These are phyloP conservation scores for Danaus plexippus DNA, from an alignment of 1,140 invertebrate genomes.

Conservation along the genomic window DNA sequence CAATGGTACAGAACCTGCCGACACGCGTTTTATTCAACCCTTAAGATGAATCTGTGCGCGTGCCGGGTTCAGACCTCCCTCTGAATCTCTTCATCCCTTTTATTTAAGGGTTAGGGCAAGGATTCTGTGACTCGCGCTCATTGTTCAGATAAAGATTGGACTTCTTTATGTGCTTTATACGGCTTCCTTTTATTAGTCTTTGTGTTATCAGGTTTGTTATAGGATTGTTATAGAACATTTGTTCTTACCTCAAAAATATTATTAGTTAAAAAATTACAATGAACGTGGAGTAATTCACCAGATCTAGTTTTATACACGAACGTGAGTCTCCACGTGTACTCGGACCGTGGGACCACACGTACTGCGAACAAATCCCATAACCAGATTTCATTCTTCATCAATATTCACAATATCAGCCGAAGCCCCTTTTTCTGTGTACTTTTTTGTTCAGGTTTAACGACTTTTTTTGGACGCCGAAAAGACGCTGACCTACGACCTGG, in stretches of 20 bases:
- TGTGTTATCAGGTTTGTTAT: too few species aligned
- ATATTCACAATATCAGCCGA: slow-evolving; percentile 68
- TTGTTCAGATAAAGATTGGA: slow-evolving; percentile 48
- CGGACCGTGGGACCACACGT: slow-evolving; percentile 61
- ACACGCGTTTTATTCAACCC: slow-evolving; percentile 51
- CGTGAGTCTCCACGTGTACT: slow-evolving; percentile 25
- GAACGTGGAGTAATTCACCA: too few species aligned
- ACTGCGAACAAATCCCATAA: slow-evolving; percentile 50
- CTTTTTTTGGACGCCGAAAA: slow-evolving; percentile 50
- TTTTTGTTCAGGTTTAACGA: slow-evolving; percentile 59
- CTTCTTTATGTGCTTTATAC: slow-evolving; percentile 16
- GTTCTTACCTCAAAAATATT: too few species aligned
- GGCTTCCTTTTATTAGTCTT: slow-evolving; percentile 21
- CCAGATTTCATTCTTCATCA: slow-evolving; percentile 68
- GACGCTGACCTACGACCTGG: slow-evolving; percentile 58
- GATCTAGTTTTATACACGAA: too few species aligned
- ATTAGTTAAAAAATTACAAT: too few species aligned
- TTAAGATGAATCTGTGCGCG: slow-evolving; percentile 36
- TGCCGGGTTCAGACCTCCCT: slow-evolving; percentile 55
- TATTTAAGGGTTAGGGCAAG: slow-evolving; percentile 50
- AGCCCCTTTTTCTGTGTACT: slow-evolving; percentile 53
- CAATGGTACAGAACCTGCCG: slow-evolving; percentile 12
- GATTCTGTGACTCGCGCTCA: slow-evolving; percentile 62
- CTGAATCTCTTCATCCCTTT: slow-evolving; percentile 42
- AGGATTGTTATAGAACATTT: too few species aligned